Evolutionary conservation across 1,140 invertebrate species (phyloP), one percentile per base, ranked within the genome.

Genomic region (Carposina sasakii): DNA sequence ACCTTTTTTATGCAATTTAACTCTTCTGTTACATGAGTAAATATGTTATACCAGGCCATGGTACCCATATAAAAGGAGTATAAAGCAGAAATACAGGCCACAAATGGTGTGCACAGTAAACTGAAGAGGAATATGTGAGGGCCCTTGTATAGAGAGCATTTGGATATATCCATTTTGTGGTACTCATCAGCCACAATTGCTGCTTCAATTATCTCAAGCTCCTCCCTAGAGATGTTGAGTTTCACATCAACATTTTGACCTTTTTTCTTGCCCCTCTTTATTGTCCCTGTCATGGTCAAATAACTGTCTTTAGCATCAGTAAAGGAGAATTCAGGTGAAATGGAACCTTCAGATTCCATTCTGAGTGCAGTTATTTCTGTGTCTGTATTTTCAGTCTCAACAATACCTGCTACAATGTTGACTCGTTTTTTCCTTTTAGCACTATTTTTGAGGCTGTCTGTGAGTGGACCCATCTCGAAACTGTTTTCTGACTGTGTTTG

Each of bases 11-110:
- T 67, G 54, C 88, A 87, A 24, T 86, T 89, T 56, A 89, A 88
- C 58, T 92, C 90, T 67, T 92, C 90, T 63, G 89, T 90, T 54
- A 91, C 88, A 76, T 90, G 90, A 41, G 89, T 87, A 63, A 92
- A 91, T 49, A 92, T 87, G 66, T 93, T 93, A 65, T 93, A 93
- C 91, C 91, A 93, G 28, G 91, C 91, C 54, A 92, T 76, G 1
- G 91, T 92, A 23, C 92, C 91, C 53, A 92, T 89, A 61, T 93
- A 93, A 72, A 94, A 93, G 3, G 91, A 90, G 61, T 92, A 91
- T 23, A 87, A 67, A 12, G 88, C 73, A 15, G 92, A 91, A 37
- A 91, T 76, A 16, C 89, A 48, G 20, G 89, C 86, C 13, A 91
- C 88, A 75, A 91, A 82, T 13, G 92, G 92, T 55, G 89, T 85